Evolutionary conservation across 2,888 invertebrate genomes (phyloP).

Genomic region (Drosophila vallismaia): DNA sequence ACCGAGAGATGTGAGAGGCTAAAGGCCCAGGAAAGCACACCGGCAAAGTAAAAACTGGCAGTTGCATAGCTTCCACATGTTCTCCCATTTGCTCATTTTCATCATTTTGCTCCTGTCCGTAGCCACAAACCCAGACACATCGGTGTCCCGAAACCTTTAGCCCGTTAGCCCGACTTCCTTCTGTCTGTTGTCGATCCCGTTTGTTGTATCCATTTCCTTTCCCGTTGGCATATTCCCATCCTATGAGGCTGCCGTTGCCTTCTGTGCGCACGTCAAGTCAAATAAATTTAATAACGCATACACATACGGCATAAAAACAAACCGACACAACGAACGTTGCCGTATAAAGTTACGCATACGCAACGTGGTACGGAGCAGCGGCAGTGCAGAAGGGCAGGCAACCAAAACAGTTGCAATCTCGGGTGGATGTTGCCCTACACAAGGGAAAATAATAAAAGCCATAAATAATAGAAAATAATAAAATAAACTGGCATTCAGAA

Average conservation of each 20-base stretch:
- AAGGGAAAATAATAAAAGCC: slow-evolving; percentile 2
- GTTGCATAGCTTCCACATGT: slow-evolving; percentile 27
- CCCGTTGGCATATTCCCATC: slow-evolving; percentile 11
- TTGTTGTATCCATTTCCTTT: slow-evolving; percentile 8
- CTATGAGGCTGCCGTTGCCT: slow-evolving; percentile 26
- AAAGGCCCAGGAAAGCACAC: slow-evolving; percentile 5
- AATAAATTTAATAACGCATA: slow-evolving; percentile 79
- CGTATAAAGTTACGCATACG: slow-evolving; percentile 66
- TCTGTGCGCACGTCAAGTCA: slow-evolving; percentile 71
- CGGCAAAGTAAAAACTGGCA: slow-evolving; percentile 25
- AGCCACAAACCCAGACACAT: slow-evolving; percentile 24
- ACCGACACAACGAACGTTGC: slow-evolving; percentile 29
- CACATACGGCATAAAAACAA: slow-evolving; percentile 59
- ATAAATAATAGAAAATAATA: background rate
- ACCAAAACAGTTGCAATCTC: slow-evolving; percentile 58
- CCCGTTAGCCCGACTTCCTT: slow-evolving; percentile 19
- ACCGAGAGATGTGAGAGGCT: slow-evolving; percentile 40
- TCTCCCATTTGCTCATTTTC: background rate
- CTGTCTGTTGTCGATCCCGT: slow-evolving; percentile 30
- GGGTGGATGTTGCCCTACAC: slow-evolving; percentile 19
- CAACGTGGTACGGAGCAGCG: slow-evolving; percentile 58
- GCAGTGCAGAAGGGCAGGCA: slow-evolving; percentile 43
- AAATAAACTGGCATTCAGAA: background rate
- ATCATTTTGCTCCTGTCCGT: background rate
- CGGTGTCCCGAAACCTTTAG: slow-evolving; percentile 11